Conservation (phyloP, 2,888 invertebrate species). For the Glomeris marginata region DNA sequence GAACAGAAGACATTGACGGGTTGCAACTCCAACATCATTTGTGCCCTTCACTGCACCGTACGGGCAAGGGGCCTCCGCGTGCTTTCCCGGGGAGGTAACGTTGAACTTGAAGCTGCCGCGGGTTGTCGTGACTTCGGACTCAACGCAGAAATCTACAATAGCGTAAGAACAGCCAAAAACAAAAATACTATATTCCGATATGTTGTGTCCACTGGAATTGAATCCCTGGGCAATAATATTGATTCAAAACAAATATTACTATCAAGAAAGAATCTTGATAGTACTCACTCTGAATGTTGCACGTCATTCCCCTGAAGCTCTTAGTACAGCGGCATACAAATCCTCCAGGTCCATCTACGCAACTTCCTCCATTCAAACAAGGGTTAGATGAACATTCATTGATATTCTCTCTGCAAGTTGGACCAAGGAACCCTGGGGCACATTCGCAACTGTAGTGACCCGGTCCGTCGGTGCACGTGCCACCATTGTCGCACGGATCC, state of each 20-base stretch:
- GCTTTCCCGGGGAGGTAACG: constrained; percentile 12
- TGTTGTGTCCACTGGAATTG: no score
- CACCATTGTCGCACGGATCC: constrained; percentile 8
- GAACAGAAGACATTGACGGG: no score
- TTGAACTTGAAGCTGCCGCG: constrained; percentile 15
- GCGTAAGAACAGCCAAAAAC: no score
- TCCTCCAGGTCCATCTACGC: constrained; percentile 1
- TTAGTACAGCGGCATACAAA: background rate
- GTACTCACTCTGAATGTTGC: no score
- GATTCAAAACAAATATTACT: no score
- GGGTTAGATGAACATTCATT: constrained; percentile 3
- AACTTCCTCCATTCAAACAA: constrained; percentile 6
- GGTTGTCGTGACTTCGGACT: constrained; percentile 8
- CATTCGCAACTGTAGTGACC: background rate
- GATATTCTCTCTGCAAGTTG: background rate
- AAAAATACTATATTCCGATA: no score
- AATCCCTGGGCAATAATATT: no score
- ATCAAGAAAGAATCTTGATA: no score
- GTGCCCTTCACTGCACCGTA: constrained; percentile 11
- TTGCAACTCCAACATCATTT: no score
- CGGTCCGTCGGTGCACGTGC: constrained; percentile 3
- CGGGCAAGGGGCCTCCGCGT: constrained; percentile 13
- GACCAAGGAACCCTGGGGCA: constrained; percentile 4
- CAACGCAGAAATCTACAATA: constrained; percentile 10
- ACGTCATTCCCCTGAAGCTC: background rate